phyloP scores from a whole-genome alignment of 2,888 invertebrate species.

The Watsonalla cultraria region DNA sequence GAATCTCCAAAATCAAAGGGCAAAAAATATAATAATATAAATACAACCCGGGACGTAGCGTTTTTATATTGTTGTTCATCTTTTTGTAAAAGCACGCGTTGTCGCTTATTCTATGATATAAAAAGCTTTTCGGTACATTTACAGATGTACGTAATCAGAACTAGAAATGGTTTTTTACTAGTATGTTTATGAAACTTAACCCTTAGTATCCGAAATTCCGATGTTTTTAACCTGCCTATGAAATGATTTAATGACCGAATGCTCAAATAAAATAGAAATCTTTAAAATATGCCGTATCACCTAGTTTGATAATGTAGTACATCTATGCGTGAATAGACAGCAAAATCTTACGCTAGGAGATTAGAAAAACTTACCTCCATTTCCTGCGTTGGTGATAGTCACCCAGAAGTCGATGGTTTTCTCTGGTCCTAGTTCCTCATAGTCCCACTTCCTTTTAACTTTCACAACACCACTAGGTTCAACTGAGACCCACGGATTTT shows the following conservation, averaged over 20 bases:
- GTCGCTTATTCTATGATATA: not conserved
- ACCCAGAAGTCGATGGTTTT: conserved; percentile 98
- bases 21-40: conserved; percentile 18
- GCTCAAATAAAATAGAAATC: too few relatives aligned
- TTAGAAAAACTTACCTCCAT: conserved; percentile 83
- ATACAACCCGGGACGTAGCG: conserved; percentile 21
- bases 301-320: too few relatives aligned
- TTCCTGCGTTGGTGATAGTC: conserved; percentile 93
- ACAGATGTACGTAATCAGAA: not conserved
- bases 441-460: conserved; percentile 98
- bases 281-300: too few relatives aligned
- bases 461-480: conserved; percentile 94
- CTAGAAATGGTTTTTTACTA: too few relatives aligned
- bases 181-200: too few relatives aligned
- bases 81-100: conserved; percentile 14
- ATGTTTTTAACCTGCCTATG: too few relatives aligned
- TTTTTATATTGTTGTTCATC: conserved; percentile 13
- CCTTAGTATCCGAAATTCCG: too few relatives aligned
- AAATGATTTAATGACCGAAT: too few relatives aligned
- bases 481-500: conserved; percentile 96
- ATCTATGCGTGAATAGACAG: too few relatives aligned
- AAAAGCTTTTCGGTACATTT: conserved; percentile 3
- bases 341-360: too few relatives aligned
- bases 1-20: conserved; percentile 13
- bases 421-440: conserved; percentile 95